Evolutionary conservation across 1,140 invertebrate species (phyloP).

Genomic region (Scaptomyza montana): DNA sequence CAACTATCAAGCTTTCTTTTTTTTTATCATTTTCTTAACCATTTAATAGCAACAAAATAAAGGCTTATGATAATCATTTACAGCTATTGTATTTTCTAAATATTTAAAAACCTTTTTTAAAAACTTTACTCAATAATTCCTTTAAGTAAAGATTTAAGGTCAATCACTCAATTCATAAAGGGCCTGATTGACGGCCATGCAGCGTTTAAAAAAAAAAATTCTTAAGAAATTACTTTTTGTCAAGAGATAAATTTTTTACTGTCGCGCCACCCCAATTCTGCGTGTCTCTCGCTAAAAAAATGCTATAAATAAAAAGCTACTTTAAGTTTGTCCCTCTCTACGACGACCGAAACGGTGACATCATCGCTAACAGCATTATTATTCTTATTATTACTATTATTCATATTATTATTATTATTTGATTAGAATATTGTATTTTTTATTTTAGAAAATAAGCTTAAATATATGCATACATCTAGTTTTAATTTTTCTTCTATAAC

Average conservation of each 20-base stretch:
- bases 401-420: no score
- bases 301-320: conserved; percentile 48
- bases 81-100: no score
- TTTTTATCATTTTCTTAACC: no score
- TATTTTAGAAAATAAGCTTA: not conserved
- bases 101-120: no score
- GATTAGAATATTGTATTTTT: not conserved
- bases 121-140: no score
- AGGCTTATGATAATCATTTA: no score
- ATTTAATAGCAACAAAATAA: no score
- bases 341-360: conserved; percentile 60
- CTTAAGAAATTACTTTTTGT: conserved; percentile 2
- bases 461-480: no score
- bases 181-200: not conserved
- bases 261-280: conserved; percentile 1
- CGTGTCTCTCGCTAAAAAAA: not conserved
- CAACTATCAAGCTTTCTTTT: no score
- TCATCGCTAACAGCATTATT: conserved; percentile 62
- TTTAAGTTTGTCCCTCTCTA: conserved; percentile 26
- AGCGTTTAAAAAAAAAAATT: not conserved
- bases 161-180: not conserved
- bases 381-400: conserved; percentile 21
- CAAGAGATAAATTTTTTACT: not conserved
- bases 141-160: no score
- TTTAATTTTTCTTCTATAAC: no score